phyloP scores from a whole-genome alignment of 2,113 vertebrate species.

The Petromus typicus region DNA sequence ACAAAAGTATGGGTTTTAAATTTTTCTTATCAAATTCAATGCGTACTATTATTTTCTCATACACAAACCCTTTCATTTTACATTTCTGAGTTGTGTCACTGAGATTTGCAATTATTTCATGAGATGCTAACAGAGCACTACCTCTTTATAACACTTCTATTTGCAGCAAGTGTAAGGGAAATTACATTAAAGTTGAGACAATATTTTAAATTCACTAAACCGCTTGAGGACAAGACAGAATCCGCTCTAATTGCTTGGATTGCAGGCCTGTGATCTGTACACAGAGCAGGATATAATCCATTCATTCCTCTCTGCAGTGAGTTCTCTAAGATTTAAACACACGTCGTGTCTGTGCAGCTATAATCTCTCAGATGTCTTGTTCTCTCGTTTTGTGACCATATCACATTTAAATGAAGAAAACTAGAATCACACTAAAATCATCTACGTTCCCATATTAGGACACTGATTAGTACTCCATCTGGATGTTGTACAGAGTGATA shows the following conservation, averaged over 20 bases:
- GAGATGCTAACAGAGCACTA: neutral
- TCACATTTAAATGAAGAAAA: neutral
- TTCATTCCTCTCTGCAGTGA: neutral
- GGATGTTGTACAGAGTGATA: neutral
- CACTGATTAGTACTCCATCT: neutral
- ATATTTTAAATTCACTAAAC: neutral
- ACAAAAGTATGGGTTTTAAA: constrained; percentile 62
- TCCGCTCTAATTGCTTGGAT: neutral
- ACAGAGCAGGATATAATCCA: neutral
- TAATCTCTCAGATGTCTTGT: neutral
- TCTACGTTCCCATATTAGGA: neutral
- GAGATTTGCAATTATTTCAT: constrained; percentile 55
- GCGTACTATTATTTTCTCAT: neutral
- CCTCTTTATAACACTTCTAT: neutral
- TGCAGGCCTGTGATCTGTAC: neutral
- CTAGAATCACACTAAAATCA: neutral
- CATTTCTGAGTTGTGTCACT: constrained; percentile 17
- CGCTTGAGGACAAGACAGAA: neutral
- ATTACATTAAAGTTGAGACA: neutral
- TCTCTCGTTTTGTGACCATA: neutral
- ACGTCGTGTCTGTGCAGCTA: neutral
- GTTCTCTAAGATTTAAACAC: neutral
- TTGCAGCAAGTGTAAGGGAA: neutral
- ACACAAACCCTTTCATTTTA: constrained; percentile 44
- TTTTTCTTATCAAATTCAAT: neutral